Base-by-base conservation (phyloP, 2,888 invertebrate genomes). In the Nemurella pictetii region DNA sequence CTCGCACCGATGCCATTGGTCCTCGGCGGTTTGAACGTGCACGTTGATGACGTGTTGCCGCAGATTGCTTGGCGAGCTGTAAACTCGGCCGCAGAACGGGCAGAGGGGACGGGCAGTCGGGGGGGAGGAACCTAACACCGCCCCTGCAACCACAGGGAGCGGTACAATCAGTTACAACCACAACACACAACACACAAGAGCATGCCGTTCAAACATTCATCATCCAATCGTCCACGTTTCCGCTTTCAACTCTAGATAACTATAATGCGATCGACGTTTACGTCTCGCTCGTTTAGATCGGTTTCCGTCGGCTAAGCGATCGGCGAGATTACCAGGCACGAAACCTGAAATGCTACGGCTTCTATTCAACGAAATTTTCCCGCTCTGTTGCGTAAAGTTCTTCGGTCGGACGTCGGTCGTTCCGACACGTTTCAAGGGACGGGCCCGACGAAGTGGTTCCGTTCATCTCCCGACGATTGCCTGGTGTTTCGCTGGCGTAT, bases 1-100 rank as follows among this genome's bases (percentile, higher is more conserved):
- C 77, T 87, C 86, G 86, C 88, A 87, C 88, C 91, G 91, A 90
- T 93, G 93, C 89, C 92, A 92, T 35, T 86, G 85, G 85, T 87
- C 86, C 86, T 87, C 86, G 29, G 85, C 85, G 5, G 86, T 87
- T 85, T 87, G 92, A 87, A 93, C 92, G 91, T 94, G 94, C 88
- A 94, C 93, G 91, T 94, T 94, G 88, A 93, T 92, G 89, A 94
- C 92, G 91, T 94, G 94, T 90, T 94, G 94, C 91, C 94, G 94
- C 88, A 94, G 92, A 91, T 94, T 94, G 90, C 93, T 87, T 36
- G 93, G 93, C 89, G 94, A 94, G 89, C 94, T 94, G 92, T 94
- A 94, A 91, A 93, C 93, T 90, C 94, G 93, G 90, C 94, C 94
- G 92, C 94, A 94, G 91, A 94, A 93, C 88, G 94, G 93, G 90